Conservation (phyloP, 92 coral and sea anemone species). For the Paragorgia papillata region DNA sequence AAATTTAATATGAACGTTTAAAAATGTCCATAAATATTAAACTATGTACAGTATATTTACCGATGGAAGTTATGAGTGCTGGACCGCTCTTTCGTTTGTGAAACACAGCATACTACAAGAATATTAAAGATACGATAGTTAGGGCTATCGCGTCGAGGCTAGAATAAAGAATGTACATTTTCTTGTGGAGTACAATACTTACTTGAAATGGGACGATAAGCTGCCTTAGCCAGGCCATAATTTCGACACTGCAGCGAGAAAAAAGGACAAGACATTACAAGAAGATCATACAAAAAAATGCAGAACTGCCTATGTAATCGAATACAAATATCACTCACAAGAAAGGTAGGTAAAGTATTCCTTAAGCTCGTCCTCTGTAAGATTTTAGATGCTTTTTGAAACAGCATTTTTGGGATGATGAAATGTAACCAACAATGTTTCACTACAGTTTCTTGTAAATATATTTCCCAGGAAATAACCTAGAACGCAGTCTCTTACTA, state of each 20-base stretch:
- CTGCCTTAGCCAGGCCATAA: constrained; percentile 20
- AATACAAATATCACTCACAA: constrained; percentile 5
- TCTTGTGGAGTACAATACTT: constrained; percentile 13
- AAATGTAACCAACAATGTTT: not conserved
- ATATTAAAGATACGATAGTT: too few species aligned
- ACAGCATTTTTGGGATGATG: constrained; percentile 27
- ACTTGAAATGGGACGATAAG: not conserved
- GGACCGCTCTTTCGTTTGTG: not conserved
- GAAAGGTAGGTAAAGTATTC: constrained; percentile 1
- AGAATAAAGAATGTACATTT: too few species aligned
- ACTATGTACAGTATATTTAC: not conserved
- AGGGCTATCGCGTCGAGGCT: too few species aligned
- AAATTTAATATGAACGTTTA: too few species aligned
- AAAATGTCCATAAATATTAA: too few species aligned
- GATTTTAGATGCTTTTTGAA: constrained; percentile 39
- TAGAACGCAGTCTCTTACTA: constrained; percentile 8
- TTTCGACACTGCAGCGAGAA: constrained; percentile 14
- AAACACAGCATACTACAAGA: not conserved
- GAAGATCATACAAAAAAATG: not conserved
- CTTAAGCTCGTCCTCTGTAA: constrained; percentile 26
- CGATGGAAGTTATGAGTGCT: not conserved
- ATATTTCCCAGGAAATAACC: too few species aligned
- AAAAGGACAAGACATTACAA: not conserved
- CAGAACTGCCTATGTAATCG: not conserved
- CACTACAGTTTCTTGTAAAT: not conserved